phyloP scores from a whole-genome alignment of 1,140 invertebrate species.

The Calycopis cecrops region DNA sequence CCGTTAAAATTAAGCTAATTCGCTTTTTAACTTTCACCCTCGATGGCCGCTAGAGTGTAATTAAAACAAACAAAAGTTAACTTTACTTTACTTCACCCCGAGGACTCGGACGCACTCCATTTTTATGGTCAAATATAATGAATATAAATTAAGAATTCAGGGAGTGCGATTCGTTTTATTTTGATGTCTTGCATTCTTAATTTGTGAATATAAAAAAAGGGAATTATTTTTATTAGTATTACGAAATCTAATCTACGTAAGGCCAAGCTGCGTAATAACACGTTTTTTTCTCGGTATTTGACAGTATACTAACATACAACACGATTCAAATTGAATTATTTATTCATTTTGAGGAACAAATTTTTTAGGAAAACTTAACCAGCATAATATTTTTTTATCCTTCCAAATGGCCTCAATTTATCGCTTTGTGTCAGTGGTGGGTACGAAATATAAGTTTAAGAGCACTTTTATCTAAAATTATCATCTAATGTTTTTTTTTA shows the following conservation, averaged over 20 bases:
- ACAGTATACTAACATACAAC: too few species aligned
- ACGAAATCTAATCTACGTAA: background rate
- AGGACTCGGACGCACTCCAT: slow-evolving; percentile 47
- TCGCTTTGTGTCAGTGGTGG: background rate
- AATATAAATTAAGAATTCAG: slow-evolving; percentile 23
- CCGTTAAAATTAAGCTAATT: slow-evolving; percentile 56
- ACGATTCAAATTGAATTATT: too few species aligned
- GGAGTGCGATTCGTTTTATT: slow-evolving; percentile 5
- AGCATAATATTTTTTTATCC: too few species aligned
- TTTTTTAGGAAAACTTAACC: too few species aligned
- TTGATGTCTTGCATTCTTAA: slow-evolving; percentile 14
- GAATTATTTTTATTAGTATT: background rate
- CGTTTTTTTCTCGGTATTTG: background rate
- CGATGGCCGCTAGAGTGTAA: slow-evolving; percentile 50
- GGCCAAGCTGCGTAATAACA: background rate
- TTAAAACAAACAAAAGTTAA: slow-evolving; percentile 67
- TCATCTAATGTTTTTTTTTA: too few species aligned
- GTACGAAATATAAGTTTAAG: slow-evolving; percentile 4
- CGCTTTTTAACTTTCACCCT: slow-evolving; percentile 55
- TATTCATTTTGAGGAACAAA: too few species aligned
- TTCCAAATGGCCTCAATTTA: too few species aligned
- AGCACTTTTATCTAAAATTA: background rate
- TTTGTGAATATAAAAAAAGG: slow-evolving; percentile 2
- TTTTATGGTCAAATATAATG: slow-evolving; percentile 29
- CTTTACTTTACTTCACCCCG: slow-evolving; percentile 52